Evolutionary conservation across 2,888 invertebrate species (phyloP), one percentile per base, ranked within the genome.

Genomic region (Leuctra nigra): DNA sequence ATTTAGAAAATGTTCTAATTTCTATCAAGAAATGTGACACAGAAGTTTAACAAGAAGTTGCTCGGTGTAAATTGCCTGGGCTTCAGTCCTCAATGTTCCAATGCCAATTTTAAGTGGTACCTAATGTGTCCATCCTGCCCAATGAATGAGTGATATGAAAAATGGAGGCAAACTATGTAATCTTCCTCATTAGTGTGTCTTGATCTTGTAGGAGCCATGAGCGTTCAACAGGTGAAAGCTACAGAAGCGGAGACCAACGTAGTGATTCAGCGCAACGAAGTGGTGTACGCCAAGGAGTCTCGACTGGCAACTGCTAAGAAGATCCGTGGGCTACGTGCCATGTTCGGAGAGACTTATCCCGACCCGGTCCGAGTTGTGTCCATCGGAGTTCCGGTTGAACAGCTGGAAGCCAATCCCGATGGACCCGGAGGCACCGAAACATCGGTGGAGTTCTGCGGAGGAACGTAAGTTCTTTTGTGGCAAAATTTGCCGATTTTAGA

Each of bases 391-490:
- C 84, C 96, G 1, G 87, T 99, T 4, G 95, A 96, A 64, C 80
- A 90, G 44, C 77, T 99, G 41, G 87, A 95, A 69, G 77, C 79
- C 23, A 87, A 98, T 74, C 97, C 98, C 0, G 81, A 87, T 55
- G 82, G 87, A 20, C 80, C 83, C 18, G 82, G 79, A 38, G 97
- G 89, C 1, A 81, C 81, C 52, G 77, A 84, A 58, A 96, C 96
- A 0, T 96, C 98, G 1, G 91, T 99, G 4, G 99, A 99, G 75
- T 99, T 99, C 76, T 99, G 99, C 73, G 99, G 99, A 57, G 99
- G 99, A 65, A 99, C 99, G 82, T 83, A 68, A 75, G 81, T 75
- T 2, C 2, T 7, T n/a, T n/a, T n/a, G n/a, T n/a, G n/a, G n/a
- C n/a, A n/a, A n/a, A n/a, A n/a, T n/a, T n/a, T n/a, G n/a, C n/a